Conservation (phyloP, 2,888 invertebrate species). For the Rhopalosiphum nymphaeae region DNA sequence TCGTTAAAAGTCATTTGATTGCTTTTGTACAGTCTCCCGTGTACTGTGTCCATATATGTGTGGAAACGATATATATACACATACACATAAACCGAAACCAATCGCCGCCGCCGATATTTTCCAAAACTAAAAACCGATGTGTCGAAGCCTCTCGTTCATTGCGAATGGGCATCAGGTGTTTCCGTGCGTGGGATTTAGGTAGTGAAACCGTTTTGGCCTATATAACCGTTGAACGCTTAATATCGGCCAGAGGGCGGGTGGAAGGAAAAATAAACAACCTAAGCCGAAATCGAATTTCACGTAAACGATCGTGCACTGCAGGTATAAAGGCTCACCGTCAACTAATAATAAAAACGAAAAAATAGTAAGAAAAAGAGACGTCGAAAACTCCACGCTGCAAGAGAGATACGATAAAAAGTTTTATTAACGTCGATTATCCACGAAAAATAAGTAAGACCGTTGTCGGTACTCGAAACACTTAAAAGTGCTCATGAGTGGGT, state of each 20-base stretch:
- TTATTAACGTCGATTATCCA: slow-evolving; percentile 38
- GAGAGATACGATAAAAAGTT: not conserved
- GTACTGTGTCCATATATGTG: not conserved
- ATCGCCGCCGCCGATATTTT: not conserved
- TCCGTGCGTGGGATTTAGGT: slow-evolving; percentile 31
- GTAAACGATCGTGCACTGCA: slow-evolving; percentile 37
- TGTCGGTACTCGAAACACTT: not conserved
- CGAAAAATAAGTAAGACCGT: slow-evolving; percentile 7
- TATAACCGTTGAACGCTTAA: not conserved
- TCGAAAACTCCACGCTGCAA: not conserved
- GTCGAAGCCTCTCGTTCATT: slow-evolving; percentile 1
- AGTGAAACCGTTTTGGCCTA: slow-evolving; percentile 30
- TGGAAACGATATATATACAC: not conserved
- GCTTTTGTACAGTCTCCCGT: not conserved
- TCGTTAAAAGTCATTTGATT: not conserved
- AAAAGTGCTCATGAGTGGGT: slow-evolving; percentile 2
- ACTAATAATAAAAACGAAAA: not conserved
- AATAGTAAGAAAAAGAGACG: not conserved
- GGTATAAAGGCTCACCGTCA: not conserved
- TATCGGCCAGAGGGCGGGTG: not conserved
- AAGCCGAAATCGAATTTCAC: slow-evolving; percentile 46
- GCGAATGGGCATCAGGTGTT: slow-evolving; percentile 58
- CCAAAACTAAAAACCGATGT: not conserved
- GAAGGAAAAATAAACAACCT: not conserved
- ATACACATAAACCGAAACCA: not conserved